A percentile compares a stretch with the other conserved stretches of the same genome.
Conservation (phyloP, 2,888 invertebrate genomes). For the Pachliopta kotzebuea region DNA sequence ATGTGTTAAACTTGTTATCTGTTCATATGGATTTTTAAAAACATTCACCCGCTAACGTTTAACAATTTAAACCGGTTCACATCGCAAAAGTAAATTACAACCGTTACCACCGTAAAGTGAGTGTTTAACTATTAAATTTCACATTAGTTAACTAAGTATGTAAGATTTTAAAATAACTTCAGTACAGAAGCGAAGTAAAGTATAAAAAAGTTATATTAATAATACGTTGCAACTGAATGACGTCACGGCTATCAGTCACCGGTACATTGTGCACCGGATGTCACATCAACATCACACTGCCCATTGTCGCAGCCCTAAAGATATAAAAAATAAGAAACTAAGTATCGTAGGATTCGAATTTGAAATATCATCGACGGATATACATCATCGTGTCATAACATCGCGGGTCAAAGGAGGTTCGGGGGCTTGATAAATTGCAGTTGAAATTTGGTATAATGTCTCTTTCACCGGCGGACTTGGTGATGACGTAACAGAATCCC, state of each 20-base stretch:
- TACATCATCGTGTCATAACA: constrained; percentile 80
- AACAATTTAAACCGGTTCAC: constrained; percentile 34
- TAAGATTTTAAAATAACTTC: neutral
- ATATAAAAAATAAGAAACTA: constrained; percentile 44
- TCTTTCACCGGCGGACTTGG: constrained; percentile 66
- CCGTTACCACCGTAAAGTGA: constrained; percentile 33
- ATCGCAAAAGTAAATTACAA: constrained; percentile 20
- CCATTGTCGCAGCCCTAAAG: constrained; percentile 43
- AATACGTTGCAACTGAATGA: constrained; percentile 33
- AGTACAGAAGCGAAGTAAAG: constrained; percentile 22
- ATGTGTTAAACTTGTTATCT: no score
- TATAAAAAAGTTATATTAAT: constrained; percentile 18
- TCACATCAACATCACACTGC: constrained; percentile 61
- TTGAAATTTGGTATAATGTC: constrained; percentile 78
- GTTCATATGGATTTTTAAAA: no score
- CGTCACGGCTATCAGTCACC: constrained; percentile 59
- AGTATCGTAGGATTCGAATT: constrained; percentile 56
- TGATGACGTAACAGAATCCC: constrained; percentile 68
- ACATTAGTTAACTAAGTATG: constrained; percentile 28
- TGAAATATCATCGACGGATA: constrained; percentile 74
- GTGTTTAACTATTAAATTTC: constrained; percentile 38
- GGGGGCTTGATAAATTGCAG: constrained; percentile 76
- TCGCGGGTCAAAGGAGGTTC: constrained; percentile 74
- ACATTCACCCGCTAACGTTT: neutral
- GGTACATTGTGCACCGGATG: constrained; percentile 65